Evolutionary conservation across 2,113 vertebrate genomes (phyloP).

Genomic region (Indri indri): DNA sequence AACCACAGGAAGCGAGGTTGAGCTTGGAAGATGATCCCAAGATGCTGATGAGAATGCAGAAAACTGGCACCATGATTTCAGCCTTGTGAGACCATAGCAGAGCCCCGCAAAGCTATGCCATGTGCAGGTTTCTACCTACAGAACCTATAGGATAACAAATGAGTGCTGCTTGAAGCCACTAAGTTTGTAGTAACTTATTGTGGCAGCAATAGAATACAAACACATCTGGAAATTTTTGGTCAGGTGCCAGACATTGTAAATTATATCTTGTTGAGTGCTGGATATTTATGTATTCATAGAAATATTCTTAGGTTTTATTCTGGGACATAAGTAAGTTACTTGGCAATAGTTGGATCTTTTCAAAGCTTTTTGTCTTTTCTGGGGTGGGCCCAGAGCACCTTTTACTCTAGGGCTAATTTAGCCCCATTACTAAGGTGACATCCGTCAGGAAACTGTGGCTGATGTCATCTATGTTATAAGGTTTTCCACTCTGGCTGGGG

Average conservation of each 20-base stretch:
- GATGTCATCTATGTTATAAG: not conserved
- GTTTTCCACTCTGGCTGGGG: not conserved
- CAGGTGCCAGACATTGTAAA: not conserved
- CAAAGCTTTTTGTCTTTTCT: not conserved
- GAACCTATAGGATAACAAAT: not conserved
- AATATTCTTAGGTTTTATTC: not conserved
- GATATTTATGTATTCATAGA: not conserved
- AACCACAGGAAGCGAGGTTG: not conserved
- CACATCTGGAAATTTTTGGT: not conserved
- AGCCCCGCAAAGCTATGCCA: not conserved
- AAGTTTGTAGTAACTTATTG: not conserved
- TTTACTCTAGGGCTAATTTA: not conserved
- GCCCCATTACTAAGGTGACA: not conserved
- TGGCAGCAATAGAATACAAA: not conserved
- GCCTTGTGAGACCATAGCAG: not conserved
- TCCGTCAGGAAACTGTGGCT: not conserved
- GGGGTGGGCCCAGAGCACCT: not conserved
- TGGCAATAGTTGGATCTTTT: not conserved
- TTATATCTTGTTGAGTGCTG: not conserved
- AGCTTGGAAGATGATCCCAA: not conserved
- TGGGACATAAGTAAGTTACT: not conserved
- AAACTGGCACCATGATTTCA: not conserved
- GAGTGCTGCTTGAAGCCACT: not conserved
- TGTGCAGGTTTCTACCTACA: not conserved
- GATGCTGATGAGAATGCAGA: not conserved